Percentiles rank a stretch among this genome's conserved stretches.
These are phyloP conservation scores for Magallana ariakensis DNA, from an alignment of 1,140 invertebrate genomes.

Conservation along the genomic window DNA sequence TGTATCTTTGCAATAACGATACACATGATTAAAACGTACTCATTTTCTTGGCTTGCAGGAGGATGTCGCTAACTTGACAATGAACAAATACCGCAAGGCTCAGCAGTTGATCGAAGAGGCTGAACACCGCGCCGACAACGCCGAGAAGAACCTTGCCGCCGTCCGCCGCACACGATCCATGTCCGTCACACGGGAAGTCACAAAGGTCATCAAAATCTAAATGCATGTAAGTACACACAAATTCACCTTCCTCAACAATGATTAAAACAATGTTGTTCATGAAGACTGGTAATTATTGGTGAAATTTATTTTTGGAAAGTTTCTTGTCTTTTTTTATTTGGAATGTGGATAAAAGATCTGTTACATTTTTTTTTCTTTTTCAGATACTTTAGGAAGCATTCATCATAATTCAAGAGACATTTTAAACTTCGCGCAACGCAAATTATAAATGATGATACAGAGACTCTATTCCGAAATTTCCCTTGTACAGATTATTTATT, in stretches of 20 bases:
- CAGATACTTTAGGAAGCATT: constrained; percentile 41
- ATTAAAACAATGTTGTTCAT: too few relatives aligned
- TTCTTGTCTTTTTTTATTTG: too few relatives aligned
- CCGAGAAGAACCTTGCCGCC: constrained; percentile 76
- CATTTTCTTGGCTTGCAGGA: constrained; percentile 71
- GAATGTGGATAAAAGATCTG: background rate
- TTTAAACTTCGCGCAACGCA: constrained; percentile 45
- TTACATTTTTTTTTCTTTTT: constrained; percentile 2
- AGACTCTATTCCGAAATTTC: constrained; percentile 57
- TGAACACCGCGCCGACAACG: constrained; percentile 77
- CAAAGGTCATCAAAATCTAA: constrained; percentile 71
- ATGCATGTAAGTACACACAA: constrained; percentile 49
- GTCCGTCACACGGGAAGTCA: constrained; percentile 77
- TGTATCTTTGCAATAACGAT: background rate
- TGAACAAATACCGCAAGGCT: constrained; percentile 81
- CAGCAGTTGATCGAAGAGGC: constrained; percentile 78
- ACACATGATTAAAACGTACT: background rate
- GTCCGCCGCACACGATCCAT: constrained; percentile 76
- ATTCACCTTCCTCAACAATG: background rate
- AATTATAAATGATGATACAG: constrained; percentile 54
- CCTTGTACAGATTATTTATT: constrained; percentile 60
- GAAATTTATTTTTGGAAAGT: too few relatives aligned
- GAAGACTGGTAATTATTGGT: too few relatives aligned
- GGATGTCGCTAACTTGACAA: constrained; percentile 78
- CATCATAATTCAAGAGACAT: constrained; percentile 46